Base-by-base conservation (phyloP, 2,888 invertebrate species). In the Calameuta filiformis region DNA sequence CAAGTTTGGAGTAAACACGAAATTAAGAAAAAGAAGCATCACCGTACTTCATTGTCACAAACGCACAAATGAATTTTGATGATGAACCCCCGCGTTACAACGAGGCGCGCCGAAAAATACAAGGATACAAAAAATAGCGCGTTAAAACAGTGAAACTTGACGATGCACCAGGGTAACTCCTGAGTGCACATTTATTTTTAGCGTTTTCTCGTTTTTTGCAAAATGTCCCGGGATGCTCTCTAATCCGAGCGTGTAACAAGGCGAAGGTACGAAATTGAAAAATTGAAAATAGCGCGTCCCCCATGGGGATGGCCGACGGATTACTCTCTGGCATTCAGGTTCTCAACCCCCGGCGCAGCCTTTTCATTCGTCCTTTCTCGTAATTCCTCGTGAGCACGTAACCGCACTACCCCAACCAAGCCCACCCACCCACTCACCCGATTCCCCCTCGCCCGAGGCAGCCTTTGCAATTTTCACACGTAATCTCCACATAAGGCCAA, bases 381-480 rank as follows among this genome's bases (percentile, higher is more conserved):
- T 74, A 11, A 30, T 56, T 56, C 71, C 30, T 23, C 71, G 30
- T 30, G 30, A 33, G 71, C 56, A 56, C 56, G 23, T 9, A 71
- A 33, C 34, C 35, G 23, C 35, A n/a, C 74, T 15, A 35, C 23
- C 34, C 23, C 15, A 0, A 35, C 12, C 35, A 12, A 35, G 35
- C 35, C 35, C 35, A 9, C 73, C 12, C 35, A 12, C 15, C 35
- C 34, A 12, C 23, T n/a, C 23, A n/a, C 23, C 69, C 69, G 0
- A 1, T 11, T 12, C 30, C 69, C 33, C 71, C 71, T 37, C 69
- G 73, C 79, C 73, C 56, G 75, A 35, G 80, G 76, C 78, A 69
- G 75, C 69, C 76, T 76, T 80, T 73, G 78, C 76, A 78, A 80
- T 80, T 80, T 80, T 80, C 78, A 73, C 80, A 75, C 80, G 78